These are phyloP conservation scores for Vipera ursinii DNA, from an alignment of 2,797 vertebrate species.

Conservation along the genomic window DNA sequence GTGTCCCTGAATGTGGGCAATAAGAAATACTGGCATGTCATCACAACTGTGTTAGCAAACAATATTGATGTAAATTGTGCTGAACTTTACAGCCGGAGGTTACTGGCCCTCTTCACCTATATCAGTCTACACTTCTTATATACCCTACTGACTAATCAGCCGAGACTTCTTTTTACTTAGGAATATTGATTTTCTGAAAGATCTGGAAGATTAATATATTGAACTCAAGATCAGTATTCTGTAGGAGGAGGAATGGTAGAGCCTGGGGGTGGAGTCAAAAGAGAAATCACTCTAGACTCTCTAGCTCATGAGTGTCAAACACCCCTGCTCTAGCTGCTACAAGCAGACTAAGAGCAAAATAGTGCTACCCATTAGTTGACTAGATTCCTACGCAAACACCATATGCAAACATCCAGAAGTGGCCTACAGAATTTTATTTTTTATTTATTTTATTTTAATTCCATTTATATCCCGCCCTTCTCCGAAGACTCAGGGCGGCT, in stretches of 20 bases:
- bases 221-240: neutral
- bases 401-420: neutral
- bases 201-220: neutral
- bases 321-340: neutral
- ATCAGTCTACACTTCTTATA: neutral
- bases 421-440: too few relatives aligned
- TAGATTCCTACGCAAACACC: neutral
- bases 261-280: neutral
- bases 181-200: neutral
- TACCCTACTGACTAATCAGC: neutral
- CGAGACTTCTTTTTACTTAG: neutral
- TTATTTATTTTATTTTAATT: too few relatives aligned
- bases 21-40: neutral
- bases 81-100: neutral
- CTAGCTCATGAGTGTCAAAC: neutral
- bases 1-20: neutral
- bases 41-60: neutral
- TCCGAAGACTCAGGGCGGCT: too few relatives aligned
- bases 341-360: neutral
- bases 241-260: neutral
- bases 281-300: neutral
- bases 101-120: neutral
- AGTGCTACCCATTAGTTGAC: neutral
- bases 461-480: too few relatives aligned
- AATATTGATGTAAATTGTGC: neutral